Conservation (phyloP, 1,140 invertebrate species). For the Saccostrea cuccullata region DNA sequence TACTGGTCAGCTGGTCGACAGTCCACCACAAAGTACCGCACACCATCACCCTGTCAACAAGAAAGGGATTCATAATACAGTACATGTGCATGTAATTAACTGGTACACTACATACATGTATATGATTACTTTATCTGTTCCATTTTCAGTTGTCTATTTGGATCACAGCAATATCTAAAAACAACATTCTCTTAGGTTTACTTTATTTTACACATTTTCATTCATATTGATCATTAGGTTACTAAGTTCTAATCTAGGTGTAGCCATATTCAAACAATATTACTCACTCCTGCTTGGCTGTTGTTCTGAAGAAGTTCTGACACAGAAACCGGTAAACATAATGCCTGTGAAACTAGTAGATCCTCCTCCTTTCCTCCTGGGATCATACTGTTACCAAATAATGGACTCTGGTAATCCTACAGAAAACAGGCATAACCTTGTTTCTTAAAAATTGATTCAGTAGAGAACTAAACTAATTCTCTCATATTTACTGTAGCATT, state of each 20-base stretch:
- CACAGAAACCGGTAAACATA: constrained; percentile 95
- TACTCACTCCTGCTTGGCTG: constrained; percentile 67
- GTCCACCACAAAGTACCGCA: constrained; percentile 96
- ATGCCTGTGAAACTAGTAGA: constrained; percentile 86
- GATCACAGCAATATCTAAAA: too few species aligned
- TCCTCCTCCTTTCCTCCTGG: constrained; percentile 67
- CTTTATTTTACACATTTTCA: too few species aligned
- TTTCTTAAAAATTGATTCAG: too few species aligned
- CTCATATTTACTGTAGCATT: too few species aligned
- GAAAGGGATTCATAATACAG: background rate
- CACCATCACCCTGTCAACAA: constrained; percentile 78
- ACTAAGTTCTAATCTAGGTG: too few species aligned
- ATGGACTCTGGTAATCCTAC: constrained; percentile 80
- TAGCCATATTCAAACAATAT: too few species aligned
- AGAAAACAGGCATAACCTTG: background rate
- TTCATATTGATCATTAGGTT: too few species aligned
- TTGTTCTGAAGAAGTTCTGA: constrained; percentile 79
- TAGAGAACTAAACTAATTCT: too few species aligned
- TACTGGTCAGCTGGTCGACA: constrained; percentile 97
- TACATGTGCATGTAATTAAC: background rate
- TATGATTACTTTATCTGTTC: background rate
- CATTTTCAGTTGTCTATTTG: too few species aligned
- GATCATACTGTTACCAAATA: constrained; percentile 79
- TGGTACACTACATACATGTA: background rate
- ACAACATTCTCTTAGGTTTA: too few species aligned